phyloP scores from a whole-genome alignment of 64 coral and sea anemone genomes.

The Stichodactyla helianthus region DNA sequence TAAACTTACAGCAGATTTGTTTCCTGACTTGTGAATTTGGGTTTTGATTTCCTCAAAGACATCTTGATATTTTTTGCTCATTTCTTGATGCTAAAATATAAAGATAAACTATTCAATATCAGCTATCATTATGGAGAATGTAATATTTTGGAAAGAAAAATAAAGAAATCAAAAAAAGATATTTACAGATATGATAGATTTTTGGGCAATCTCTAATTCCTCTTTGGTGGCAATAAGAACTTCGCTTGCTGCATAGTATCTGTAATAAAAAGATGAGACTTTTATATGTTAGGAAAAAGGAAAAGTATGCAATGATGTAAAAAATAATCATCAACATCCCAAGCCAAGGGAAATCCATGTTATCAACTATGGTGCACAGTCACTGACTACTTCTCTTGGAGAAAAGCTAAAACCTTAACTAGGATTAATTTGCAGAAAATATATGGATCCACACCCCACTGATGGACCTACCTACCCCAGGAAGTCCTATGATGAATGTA shows the following conservation, averaged over 20 bases:
- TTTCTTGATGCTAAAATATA: constrained; percentile 64
- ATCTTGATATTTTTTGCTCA: constrained; percentile 67
- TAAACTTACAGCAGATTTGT: constrained; percentile 81
- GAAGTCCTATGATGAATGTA: too few relatives aligned
- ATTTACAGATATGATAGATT: constrained; percentile 73
- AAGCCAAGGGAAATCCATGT: neutral
- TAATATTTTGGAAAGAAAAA: neutral
- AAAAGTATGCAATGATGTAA: too few relatives aligned
- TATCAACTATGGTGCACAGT: neutral
- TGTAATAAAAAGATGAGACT: neutral
- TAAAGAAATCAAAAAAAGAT: neutral
- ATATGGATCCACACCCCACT: too few relatives aligned
- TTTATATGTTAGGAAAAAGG: too few relatives aligned
- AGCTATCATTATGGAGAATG: neutral
- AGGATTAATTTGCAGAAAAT: too few relatives aligned
- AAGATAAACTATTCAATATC: neutral
- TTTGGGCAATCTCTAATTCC: constrained; percentile 72
- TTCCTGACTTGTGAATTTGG: constrained; percentile 84
- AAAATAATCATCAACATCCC: too few relatives aligned
- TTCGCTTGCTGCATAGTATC: constrained; percentile 89
- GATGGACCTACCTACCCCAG: too few relatives aligned
- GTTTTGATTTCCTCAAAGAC: constrained; percentile 79
- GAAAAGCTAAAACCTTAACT: too few relatives aligned
- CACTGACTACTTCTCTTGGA: too few relatives aligned
- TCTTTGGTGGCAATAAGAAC: constrained; percentile 76